phyloP scores from a whole-genome alignment of 1,140 invertebrate genomes.

The Diachasmimorpha longicaudata region DNA sequence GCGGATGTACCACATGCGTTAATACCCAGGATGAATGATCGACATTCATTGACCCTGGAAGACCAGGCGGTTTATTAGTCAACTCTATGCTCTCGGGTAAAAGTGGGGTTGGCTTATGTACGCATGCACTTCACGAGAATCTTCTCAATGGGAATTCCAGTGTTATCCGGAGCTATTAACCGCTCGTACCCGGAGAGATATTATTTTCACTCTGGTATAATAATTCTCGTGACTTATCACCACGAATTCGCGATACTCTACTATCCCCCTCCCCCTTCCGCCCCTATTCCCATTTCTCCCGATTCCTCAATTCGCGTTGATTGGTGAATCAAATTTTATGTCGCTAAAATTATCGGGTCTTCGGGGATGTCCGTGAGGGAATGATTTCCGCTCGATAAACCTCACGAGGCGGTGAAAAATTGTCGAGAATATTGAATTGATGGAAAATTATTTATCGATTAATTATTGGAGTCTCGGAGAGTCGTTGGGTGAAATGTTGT shows the following conservation, averaged over 20 bases:
- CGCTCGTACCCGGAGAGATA: background rate
- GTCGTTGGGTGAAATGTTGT: background rate
- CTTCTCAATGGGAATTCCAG: constrained; percentile 22
- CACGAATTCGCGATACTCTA: background rate
- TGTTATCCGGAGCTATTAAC: constrained; percentile 12
- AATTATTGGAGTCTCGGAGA: background rate
- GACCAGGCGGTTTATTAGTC: constrained; percentile 12
- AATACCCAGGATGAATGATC: constrained; percentile 28
- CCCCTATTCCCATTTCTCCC: background rate
- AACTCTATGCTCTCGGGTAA: background rate
- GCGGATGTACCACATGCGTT: background rate
- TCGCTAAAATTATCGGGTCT: background rate
- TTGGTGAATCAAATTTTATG: background rate
- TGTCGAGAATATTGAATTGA: background rate
- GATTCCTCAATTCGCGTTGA: background rate
- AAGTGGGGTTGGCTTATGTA: background rate
- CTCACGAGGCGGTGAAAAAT: background rate
- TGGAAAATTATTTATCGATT: constrained; percentile 4
- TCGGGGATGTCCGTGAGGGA: background rate
- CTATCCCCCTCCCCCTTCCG: background rate
- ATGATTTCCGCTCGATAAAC: background rate
- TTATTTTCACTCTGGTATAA: constrained; percentile 8
- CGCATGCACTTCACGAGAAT: constrained; percentile 1
- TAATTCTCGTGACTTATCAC: constrained; percentile 22
- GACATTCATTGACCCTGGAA: constrained; percentile 32